These are phyloP conservation scores for Dolichotis patagonum DNA, from an alignment of 2,113 vertebrate genomes.

Conservation along the genomic window DNA sequence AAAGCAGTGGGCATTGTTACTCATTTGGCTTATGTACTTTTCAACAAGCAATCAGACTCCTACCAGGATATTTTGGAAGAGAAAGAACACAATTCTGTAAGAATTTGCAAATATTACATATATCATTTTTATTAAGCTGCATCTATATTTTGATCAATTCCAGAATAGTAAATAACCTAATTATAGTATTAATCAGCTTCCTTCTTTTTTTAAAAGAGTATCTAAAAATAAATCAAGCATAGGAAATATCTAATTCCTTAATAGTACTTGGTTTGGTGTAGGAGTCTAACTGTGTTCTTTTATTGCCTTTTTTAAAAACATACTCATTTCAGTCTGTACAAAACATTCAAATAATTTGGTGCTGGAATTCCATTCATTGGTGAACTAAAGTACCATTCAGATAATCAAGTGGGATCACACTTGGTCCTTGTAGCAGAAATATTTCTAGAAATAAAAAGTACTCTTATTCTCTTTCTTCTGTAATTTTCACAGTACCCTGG, in stretches of 20 bases:
- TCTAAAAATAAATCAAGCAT: constrained; percentile 21
- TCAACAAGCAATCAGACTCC: neutral
- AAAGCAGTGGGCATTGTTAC: rapidly evolving
- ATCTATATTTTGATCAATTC: neutral
- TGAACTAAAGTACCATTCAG: constrained; percentile 38
- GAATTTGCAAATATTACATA: neutral
- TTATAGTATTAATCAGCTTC: constrained; percentile 15
- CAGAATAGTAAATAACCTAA: neutral
- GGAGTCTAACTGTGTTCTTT: constrained; percentile 31
- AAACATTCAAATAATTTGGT: constrained; percentile 59
- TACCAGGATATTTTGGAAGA: constrained; percentile 21
- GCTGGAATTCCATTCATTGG: constrained; percentile 43
- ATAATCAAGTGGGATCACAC: constrained; percentile 57
- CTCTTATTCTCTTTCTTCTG: constrained; percentile 52
- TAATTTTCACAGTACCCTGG: constrained; percentile 67
- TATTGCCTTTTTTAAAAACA: constrained; percentile 65
- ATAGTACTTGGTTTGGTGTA: constrained; percentile 19
- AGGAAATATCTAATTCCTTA: constrained; percentile 38
- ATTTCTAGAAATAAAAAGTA: constrained; percentile 69
- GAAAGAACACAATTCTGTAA: constrained; percentile 17
- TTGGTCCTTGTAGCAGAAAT: constrained; percentile 58
- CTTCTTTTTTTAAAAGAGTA: neutral
- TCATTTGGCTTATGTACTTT: constrained; percentile 47
- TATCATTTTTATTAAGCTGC: neutral
- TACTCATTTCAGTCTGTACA: constrained; percentile 44